These are phyloP conservation scores for Drosophila mimetica DNA, from an alignment of 2,888 invertebrate species.

Conservation along the genomic window DNA sequence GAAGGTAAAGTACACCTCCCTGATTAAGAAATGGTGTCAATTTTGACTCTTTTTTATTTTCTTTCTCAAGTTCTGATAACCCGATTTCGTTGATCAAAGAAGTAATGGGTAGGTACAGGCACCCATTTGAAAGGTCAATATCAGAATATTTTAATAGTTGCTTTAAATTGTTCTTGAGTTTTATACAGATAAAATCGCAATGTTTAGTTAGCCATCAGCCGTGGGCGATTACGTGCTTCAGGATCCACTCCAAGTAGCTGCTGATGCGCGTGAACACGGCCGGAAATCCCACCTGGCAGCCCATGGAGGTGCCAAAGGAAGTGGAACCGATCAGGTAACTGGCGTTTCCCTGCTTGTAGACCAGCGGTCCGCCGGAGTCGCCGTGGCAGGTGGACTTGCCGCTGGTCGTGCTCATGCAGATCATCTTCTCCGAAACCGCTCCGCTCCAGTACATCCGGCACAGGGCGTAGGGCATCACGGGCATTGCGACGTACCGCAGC, in stretches of 20 bases:
- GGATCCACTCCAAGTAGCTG: constrained; percentile 72
- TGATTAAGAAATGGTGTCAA: no score
- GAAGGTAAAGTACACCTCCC: no score
- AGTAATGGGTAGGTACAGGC: no score
- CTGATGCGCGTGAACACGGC: constrained; percentile 74
- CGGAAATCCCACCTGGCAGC: constrained; percentile 74
- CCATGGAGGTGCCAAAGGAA: constrained; percentile 68
- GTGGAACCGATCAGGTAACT: constrained; percentile 67
- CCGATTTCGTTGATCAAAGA: no score
- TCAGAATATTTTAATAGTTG: not conserved
- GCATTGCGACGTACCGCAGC: constrained; percentile 51
- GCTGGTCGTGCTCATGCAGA: constrained; percentile 60
- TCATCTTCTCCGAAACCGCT: constrained; percentile 52
- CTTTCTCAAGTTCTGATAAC: no score
- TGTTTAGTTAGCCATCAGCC: not conserved
- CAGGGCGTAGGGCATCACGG: constrained; percentile 49
- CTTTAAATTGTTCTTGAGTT: not conserved
- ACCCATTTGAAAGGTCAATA: no score
- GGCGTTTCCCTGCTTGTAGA: constrained; percentile 35
- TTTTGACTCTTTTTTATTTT: no score
- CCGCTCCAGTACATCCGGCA: constrained; percentile 60
- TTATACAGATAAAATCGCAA: not conserved
- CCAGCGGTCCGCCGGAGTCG: constrained; percentile 72
- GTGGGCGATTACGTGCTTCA: constrained; percentile 8
- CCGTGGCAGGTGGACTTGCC: constrained; percentile 65